Conservation (phyloP, 2,888 invertebrate species). For the Dermolepida albohirtum region DNA sequence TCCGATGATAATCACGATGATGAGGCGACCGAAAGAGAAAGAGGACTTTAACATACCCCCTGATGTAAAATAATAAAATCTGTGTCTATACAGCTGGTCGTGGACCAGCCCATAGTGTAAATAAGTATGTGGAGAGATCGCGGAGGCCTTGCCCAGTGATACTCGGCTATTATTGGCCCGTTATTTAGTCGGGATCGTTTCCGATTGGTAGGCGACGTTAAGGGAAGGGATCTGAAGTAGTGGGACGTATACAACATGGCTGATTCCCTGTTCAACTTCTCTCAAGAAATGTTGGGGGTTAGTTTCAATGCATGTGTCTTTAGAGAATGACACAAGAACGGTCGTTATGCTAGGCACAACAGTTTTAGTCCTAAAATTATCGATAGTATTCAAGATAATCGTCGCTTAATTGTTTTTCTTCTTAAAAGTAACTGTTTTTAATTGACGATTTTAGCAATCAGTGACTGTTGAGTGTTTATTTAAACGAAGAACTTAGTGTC, state of each 20-base stretch:
- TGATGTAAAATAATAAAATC: slow-evolving; percentile 63
- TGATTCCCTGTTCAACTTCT: slow-evolving; percentile 62
- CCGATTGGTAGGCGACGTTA: slow-evolving; percentile 55
- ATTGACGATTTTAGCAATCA: no score
- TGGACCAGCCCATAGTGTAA: slow-evolving; percentile 61
- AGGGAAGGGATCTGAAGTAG: slow-evolving; percentile 48
- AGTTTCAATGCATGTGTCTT: slow-evolving; percentile 58
- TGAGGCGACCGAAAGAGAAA: slow-evolving; percentile 24
- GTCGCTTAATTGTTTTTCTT: no score
- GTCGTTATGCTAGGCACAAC: not conserved
- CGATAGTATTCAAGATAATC: not conserved
- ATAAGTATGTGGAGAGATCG: slow-evolving; percentile 59
- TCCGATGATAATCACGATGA: slow-evolving; percentile 54
- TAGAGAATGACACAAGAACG: slow-evolving; percentile 40
- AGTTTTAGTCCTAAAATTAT: no score
- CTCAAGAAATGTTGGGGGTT: slow-evolving; percentile 55
- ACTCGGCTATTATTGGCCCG: slow-evolving; percentile 57
- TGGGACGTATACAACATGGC: slow-evolving; percentile 64
- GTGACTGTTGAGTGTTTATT: no score
- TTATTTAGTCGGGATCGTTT: slow-evolving; percentile 54
- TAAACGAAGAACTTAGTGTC: no score
- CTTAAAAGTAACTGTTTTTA: no score
- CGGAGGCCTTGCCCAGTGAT: slow-evolving; percentile 58
- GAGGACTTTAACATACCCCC: slow-evolving; percentile 16
- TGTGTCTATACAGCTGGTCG: slow-evolving; percentile 49